These are phyloP conservation scores for Aldabrachelys gigantea DNA, from an alignment of 2,113 vertebrate species.

Conservation along the genomic window DNA sequence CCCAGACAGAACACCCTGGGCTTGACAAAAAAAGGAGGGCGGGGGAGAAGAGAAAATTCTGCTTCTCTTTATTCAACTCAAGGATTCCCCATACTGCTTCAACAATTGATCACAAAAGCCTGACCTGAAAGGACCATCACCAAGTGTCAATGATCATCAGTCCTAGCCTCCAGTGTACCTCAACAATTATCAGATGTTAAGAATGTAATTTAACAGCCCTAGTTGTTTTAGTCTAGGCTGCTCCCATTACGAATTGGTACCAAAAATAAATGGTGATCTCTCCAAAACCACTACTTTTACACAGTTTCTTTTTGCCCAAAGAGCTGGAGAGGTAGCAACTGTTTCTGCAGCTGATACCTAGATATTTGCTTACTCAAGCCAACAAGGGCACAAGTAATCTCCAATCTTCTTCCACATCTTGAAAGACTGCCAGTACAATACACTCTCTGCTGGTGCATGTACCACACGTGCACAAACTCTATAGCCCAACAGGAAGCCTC, in stretches of 20 bases:
- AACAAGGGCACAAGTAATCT: neutral
- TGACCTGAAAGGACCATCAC: neutral
- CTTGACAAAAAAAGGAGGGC: neutral
- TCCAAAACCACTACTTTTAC: neutral
- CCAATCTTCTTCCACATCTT: neutral
- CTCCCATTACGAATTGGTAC: constrained; percentile 32
- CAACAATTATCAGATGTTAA: constrained; percentile 50
- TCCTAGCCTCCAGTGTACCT: neutral
- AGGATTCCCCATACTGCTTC: neutral
- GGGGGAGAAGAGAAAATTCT: neutral
- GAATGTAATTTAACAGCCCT: neutral
- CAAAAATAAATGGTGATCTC: neutral
- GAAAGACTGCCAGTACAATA: neutral
- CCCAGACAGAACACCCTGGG: neutral
- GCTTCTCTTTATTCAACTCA: neutral
- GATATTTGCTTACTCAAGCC: neutral
- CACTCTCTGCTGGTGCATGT: neutral
- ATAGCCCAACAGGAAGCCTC: fast-evolving
- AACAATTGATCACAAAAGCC: neutral
- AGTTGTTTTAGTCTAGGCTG: constrained; percentile 39
- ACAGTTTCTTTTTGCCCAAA: constrained; percentile 14
- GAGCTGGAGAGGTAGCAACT: neutral
- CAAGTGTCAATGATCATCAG: neutral
- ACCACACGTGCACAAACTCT: neutral
- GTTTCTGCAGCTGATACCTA: neutral